phyloP scores from a whole-genome alignment of 2,113 vertebrate species.

The Ancistrus triradiatus region DNA sequence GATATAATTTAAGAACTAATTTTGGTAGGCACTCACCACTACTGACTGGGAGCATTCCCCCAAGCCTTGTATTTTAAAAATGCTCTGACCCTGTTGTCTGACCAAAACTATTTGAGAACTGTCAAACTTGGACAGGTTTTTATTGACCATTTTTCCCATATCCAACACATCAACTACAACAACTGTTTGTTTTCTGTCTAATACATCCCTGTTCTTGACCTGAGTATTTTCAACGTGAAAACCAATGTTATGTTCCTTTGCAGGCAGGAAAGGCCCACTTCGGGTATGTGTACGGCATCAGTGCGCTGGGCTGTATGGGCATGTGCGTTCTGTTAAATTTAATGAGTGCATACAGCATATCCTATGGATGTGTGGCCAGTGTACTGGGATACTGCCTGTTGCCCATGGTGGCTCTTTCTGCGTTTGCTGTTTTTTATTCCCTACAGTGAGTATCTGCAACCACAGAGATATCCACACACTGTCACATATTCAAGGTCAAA shows the following conservation, averaged over 20 bases:
- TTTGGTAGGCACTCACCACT: too few relatives aligned
- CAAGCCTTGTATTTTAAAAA: too few relatives aligned
- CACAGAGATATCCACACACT: not conserved
- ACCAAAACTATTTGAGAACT: too few relatives aligned
- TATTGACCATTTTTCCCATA: too few relatives aligned
- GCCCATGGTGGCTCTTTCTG: conserved; percentile 81
- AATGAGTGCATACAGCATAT: conserved; percentile 76
- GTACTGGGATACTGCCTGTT: conserved; percentile 84
- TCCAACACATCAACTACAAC: too few relatives aligned
- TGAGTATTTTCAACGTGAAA: too few relatives aligned
- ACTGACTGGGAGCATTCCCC: too few relatives aligned
- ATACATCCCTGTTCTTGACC: too few relatives aligned
- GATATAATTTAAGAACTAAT: too few relatives aligned
- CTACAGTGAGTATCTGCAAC: conserved; percentile 69
- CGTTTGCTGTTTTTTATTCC: conserved; percentile 71
- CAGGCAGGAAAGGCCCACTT: conserved; percentile 87
- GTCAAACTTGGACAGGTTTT: too few relatives aligned
- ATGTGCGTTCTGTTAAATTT: conserved; percentile 77
- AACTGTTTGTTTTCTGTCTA: too few relatives aligned
- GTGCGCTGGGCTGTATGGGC: conserved; percentile 73
- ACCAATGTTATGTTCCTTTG: not conserved
- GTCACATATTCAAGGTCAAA: not conserved
- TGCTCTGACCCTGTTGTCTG: too few relatives aligned
- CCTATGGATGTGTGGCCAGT: conserved; percentile 79
- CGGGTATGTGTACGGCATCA: conserved; percentile 80